Conservation (phyloP, 2,797 vertebrate genomes). For the Salmo trutta region DNA sequence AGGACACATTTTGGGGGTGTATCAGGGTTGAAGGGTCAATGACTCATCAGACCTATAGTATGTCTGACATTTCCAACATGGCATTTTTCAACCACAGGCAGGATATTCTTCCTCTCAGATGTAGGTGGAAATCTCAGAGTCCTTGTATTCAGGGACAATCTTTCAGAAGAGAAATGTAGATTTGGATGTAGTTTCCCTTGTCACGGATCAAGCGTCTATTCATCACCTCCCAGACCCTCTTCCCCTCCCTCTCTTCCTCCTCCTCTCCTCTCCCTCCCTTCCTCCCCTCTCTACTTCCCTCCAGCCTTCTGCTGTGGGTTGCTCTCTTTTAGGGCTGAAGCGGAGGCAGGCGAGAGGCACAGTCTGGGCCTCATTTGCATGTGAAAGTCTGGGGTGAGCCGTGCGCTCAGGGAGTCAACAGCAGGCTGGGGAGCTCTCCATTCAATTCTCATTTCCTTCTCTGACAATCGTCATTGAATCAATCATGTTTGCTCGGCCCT, state of each 20-base stretch:
- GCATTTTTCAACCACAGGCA: neutral
- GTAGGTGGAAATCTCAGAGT: neutral
- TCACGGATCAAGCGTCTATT: slow-evolving; percentile 15
- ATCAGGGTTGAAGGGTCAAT: too few relatives aligned
- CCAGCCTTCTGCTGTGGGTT: slow-evolving; percentile 48
- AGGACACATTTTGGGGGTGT: too few relatives aligned
- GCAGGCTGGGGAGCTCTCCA: slow-evolving; percentile 82
- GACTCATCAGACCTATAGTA: too few relatives aligned
- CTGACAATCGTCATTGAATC: slow-evolving; percentile 85
- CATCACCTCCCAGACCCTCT: slow-evolving; percentile 39
- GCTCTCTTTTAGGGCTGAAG: slow-evolving; percentile 61
- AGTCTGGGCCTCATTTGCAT: slow-evolving; percentile 91
- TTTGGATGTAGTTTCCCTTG: neutral
- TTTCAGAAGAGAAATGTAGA: neutral
- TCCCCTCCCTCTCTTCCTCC: neutral
- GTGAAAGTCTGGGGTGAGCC: slow-evolving; percentile 86
- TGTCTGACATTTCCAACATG: neutral
- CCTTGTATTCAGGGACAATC: neutral
- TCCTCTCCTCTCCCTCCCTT: neutral
- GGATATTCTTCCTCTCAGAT: neutral
- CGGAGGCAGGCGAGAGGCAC: slow-evolving; percentile 57
- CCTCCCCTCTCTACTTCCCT: slow-evolving; percentile 28
- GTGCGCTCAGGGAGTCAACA: slow-evolving; percentile 78
- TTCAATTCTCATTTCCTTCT: slow-evolving; percentile 89
- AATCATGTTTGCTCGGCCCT: slow-evolving; percentile 85